Conservation (phyloP, 1,140 invertebrate species). For the Rhopalosiphum maidis region DNA sequence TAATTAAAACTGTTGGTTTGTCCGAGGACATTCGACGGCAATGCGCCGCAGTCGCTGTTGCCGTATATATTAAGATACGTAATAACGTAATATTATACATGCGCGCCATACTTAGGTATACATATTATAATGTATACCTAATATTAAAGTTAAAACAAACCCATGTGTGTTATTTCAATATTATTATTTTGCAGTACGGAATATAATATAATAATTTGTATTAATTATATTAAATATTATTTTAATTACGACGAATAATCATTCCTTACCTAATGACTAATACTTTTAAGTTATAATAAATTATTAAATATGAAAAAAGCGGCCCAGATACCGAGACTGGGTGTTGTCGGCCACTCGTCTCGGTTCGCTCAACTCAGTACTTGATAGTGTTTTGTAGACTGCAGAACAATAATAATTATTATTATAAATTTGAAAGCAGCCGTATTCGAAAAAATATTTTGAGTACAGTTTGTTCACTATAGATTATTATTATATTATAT, state of each 20-base stretch:
- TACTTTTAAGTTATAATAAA: not conserved
- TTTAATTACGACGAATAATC: not conserved
- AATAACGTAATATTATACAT: constrained; percentile 2
- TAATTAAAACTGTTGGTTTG: constrained; percentile 8
- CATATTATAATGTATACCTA: not conserved
- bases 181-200: not conserved
- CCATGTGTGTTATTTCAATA: not conserved
- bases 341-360: constrained; percentile 5
- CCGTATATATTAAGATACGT: not conserved
- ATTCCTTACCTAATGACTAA: not conserved
- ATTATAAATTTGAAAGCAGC: not conserved
- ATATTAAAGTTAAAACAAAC: not conserved
- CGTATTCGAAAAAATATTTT: not conserved
- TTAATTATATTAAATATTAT: constrained; percentile 12
- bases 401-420: not conserved
- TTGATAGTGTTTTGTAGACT: not conserved
- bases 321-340: not conserved
- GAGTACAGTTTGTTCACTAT: not conserved
- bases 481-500: not conserved
- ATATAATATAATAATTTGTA: not conserved
- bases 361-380: not conserved
- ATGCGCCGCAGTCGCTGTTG: not conserved
- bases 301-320: not conserved
- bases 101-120: not conserved
- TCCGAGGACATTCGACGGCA: constrained; percentile 1